Conservation (phyloP, 2,113 vertebrate genomes). For the Pseudopipra pipra region DNA sequence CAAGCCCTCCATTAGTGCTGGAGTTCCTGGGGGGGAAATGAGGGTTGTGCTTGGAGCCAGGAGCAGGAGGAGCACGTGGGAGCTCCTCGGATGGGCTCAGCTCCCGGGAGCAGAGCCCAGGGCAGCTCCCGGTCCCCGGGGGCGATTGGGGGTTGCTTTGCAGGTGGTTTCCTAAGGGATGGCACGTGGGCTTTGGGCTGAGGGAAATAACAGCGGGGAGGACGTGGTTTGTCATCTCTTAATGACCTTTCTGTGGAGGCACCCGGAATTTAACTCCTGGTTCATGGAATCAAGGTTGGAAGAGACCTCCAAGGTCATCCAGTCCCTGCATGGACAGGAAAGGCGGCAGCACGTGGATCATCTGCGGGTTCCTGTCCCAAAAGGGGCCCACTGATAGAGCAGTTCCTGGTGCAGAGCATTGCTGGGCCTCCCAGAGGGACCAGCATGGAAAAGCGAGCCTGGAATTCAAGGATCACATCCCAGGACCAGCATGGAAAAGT, state of each 20-base stretch:
- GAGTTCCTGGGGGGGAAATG: background rate
- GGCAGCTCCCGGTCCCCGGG: background rate
- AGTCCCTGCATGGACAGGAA: background rate
- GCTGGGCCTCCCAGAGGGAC: rapidly evolving
- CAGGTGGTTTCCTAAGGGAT: rapidly evolving
- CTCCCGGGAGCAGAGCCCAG: background rate
- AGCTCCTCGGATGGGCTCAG: background rate
- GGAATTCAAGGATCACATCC: background rate
- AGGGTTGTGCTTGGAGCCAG: background rate
- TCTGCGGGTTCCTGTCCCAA: background rate
- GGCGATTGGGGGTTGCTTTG: background rate
- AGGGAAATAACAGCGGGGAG: background rate
- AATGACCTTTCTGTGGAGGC: background rate
- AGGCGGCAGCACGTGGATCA: background rate
- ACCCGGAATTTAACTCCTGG: background rate
- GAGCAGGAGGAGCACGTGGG: background rate
- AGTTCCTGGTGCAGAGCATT: rapidly evolving
- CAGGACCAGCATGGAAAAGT: too few relatives aligned
- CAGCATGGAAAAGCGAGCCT: background rate
- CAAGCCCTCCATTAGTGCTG: background rate
- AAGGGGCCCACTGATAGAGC: background rate
- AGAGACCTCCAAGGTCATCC: background rate
- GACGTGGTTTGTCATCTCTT: background rate
- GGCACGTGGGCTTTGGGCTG: background rate
- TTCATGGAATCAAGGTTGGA: background rate